phyloP scores from a whole-genome alignment of 2,797 vertebrate species.

The Hippocampus kuda region DNA sequence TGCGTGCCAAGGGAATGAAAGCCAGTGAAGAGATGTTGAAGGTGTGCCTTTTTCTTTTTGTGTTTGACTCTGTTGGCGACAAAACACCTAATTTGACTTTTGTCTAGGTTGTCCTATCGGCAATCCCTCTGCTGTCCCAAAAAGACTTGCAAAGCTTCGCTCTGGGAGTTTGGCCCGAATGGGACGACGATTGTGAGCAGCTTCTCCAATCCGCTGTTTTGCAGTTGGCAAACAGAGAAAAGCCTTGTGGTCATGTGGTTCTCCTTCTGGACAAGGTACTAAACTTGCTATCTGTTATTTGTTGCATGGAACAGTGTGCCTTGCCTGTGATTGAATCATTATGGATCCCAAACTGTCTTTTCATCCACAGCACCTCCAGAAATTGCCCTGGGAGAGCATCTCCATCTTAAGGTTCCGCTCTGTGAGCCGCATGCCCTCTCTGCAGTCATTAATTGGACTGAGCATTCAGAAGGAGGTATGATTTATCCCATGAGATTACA shows the following conservation, averaged over 20 bases:
- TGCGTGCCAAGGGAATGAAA: constrained; percentile 58
- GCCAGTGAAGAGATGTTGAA: constrained; percentile 64
- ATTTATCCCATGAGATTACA: neutral
- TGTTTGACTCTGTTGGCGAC: neutral
- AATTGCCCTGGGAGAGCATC: constrained; percentile 87
- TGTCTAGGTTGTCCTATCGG: constrained; percentile 71
- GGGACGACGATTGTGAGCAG: constrained; percentile 51
- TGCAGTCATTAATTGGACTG: constrained; percentile 78
- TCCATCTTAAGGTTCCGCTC: constrained; percentile 61
- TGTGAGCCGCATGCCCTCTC: constrained; percentile 80
- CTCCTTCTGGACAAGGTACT: constrained; percentile 83
- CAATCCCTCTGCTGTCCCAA: constrained; percentile 61
- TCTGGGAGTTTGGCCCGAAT: constrained; percentile 57
- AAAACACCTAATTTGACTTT: neutral
- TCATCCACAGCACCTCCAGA: constrained; percentile 76
- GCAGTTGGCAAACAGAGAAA: constrained; percentile 33
- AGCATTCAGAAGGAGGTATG: constrained; percentile 68
- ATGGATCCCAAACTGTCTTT: neutral
- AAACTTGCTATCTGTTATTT: neutral
- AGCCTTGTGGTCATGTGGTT: constrained; percentile 65
- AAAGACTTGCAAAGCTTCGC: constrained; percentile 65
- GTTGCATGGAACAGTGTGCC: neutral
- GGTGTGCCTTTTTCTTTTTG: constrained; percentile 47
- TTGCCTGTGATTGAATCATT: neutral
- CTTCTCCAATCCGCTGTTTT: constrained; percentile 61